A percentile compares a stretch with the other conserved stretches of the same genome.
Evolutionary conservation across 2,113 vertebrate genomes (phyloP).

Genomic region (Oryzias javanicus): DNA sequence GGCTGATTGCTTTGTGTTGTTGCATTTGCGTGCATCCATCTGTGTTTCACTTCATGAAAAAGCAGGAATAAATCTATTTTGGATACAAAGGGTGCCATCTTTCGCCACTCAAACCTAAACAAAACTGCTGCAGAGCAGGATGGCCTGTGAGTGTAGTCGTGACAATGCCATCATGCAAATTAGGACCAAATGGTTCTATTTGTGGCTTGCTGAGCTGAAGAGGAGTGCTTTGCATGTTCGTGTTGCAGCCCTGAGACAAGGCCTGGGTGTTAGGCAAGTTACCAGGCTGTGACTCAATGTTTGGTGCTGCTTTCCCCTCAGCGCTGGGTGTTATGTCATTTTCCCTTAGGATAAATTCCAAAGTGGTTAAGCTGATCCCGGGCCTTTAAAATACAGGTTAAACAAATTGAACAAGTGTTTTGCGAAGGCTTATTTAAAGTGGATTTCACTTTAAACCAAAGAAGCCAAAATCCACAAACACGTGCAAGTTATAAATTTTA

Average conservation of each 20-base stretch:
- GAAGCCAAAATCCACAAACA: not conserved
- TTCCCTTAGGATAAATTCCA: constrained; percentile 51
- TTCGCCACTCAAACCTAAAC: constrained; percentile 28
- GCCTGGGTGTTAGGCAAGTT: constrained; percentile 55
- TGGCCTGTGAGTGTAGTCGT: constrained; percentile 36
- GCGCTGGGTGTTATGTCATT: constrained; percentile 53
- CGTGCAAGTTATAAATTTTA: not conserved
- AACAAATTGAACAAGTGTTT: constrained; percentile 25
- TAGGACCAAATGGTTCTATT: constrained; percentile 45
- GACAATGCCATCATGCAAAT: constrained; percentile 33
- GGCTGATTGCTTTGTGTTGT: constrained; percentile 3
- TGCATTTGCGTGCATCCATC: not conserved
- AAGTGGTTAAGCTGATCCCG: constrained; percentile 46
- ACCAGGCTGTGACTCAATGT: constrained; percentile 68
- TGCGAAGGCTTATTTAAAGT: constrained; percentile 38
- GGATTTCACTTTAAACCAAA: constrained; percentile 27
- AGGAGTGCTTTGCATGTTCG: constrained; percentile 46
- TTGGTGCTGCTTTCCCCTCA: constrained; percentile 55
- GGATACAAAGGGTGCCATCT: constrained; percentile 10
- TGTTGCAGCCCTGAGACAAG: constrained; percentile 43
- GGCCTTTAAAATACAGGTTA: constrained; percentile 35
- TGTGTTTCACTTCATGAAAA: not conserved
- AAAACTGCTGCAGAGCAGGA: constrained; percentile 9
- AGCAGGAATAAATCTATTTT: not conserved
- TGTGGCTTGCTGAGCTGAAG: constrained; percentile 33